Conservation (phyloP, 2,888 invertebrate genomes). For the Deroplatys truncata region DNA sequence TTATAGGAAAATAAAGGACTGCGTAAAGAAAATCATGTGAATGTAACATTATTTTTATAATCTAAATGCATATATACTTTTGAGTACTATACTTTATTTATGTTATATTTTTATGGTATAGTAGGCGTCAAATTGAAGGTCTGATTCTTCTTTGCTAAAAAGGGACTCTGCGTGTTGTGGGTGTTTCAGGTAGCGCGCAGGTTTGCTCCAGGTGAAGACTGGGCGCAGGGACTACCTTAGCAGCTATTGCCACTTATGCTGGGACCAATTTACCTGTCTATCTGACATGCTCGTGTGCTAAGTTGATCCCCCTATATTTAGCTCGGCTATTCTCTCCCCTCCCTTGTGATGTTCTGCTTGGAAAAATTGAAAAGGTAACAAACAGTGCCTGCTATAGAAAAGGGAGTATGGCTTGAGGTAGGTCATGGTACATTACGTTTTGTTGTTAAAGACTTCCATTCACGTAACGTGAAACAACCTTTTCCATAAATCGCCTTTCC, state of each 20-base stretch:
- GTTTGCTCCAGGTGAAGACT: neutral
- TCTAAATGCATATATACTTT: too few relatives aligned
- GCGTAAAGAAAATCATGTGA: too few relatives aligned
- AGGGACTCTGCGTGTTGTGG: neutral
- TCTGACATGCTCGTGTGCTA: conserved; percentile 11
- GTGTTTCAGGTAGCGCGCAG: neutral
- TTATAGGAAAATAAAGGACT: too few relatives aligned
- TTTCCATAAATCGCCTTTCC: too few relatives aligned
- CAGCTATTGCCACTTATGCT: neutral
- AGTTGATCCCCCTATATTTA: neutral
- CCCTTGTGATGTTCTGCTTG: neutral
- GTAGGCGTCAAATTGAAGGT: too few relatives aligned
- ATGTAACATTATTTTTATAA: too few relatives aligned
- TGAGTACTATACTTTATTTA: too few relatives aligned
- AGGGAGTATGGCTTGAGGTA: neutral
- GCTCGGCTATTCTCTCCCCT: neutral
- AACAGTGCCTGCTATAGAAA: neutral
- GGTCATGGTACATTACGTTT: too few relatives aligned
- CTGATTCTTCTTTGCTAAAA: too few relatives aligned
- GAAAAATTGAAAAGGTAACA: neutral
- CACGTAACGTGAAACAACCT: too few relatives aligned
- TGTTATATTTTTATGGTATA: too few relatives aligned
- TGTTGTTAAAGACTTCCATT: too few relatives aligned
- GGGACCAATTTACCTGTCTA: neutral
- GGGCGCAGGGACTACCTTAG: neutral